Percentiles rank a stretch among this genome's conserved stretches.
Evolutionary conservation across 2,888 invertebrate species (phyloP).

Genomic region (Fragum sueziense): DNA sequence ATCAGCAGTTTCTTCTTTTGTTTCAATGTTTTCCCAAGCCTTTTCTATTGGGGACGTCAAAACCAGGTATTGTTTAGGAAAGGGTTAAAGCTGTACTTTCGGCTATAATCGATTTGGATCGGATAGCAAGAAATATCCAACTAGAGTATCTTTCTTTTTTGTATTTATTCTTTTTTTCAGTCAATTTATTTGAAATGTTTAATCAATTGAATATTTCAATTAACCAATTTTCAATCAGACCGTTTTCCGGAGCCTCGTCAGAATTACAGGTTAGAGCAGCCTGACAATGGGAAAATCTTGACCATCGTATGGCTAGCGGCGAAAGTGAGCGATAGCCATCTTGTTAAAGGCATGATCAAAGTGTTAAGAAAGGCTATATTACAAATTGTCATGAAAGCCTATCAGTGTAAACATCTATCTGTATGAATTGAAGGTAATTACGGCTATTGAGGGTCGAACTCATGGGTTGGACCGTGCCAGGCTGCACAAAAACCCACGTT

Average conservation of each 20-base stretch:
- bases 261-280: conserved; percentile 17
- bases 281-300: conserved; percentile 22
- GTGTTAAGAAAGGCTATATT: conserved; percentile 58
- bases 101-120: too few relatives aligned
- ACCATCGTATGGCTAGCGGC: conserved; percentile 19
- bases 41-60: too few relatives aligned
- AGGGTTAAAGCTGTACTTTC: too few relatives aligned
- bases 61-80: too few relatives aligned
- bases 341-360: conserved; percentile 55
- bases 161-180: too few relatives aligned
- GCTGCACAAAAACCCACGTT: conserved; percentile 55
- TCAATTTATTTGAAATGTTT: too few relatives aligned
- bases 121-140: too few relatives aligned
- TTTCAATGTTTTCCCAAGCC: too few relatives aligned
- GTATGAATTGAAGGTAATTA: conserved; percentile 62
- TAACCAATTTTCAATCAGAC: too few relatives aligned
- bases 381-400: conserved; percentile 62
- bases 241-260: background rate
- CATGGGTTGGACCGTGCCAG: conserved; percentile 58
- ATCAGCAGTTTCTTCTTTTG: too few relatives aligned
- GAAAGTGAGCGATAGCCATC: conserved; percentile 13
- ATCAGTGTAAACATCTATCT: conserved; percentile 56
- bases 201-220: too few relatives aligned
- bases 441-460: conserved; percentile 51
- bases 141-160: too few relatives aligned